These are phyloP conservation scores for Eupithecia pulchellata DNA, from an alignment of 2,888 invertebrate species.

Conservation along the genomic window DNA sequence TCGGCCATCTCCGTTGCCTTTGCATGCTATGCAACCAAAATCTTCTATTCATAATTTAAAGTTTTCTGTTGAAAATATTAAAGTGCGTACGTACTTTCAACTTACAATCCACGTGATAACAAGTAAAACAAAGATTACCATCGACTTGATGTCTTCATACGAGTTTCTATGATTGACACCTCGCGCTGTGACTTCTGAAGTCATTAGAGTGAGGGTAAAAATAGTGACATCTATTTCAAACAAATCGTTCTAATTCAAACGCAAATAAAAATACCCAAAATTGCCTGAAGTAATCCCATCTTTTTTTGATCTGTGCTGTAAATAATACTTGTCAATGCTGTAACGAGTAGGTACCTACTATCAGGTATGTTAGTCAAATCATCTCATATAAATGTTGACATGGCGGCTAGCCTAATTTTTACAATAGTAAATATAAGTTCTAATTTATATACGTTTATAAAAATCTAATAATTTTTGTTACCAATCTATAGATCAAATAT, in stretches of 20 bases:
- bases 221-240: slow-evolving; percentile 55
- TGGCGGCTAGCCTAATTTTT: too few relatives aligned
- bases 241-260: slow-evolving; percentile 42
- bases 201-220: slow-evolving; percentile 52
- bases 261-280: slow-evolving; percentile 49
- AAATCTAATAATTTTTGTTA: too few relatives aligned
- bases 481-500: too few relatives aligned
- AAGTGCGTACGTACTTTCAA: slow-evolving; percentile 5
- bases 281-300: not conserved
- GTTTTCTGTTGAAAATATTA: not conserved
- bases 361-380: not conserved
- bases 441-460: too few relatives aligned
- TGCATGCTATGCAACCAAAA: not conserved
- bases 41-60: not conserved
- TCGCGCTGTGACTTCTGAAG: slow-evolving; percentile 44
- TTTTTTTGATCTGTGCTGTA: not conserved
- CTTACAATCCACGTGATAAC: not conserved
- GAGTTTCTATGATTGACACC: slow-evolving; percentile 42
- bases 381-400: too few relatives aligned
- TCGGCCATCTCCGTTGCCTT: too few relatives aligned
- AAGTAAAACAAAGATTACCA: slow-evolving; percentile 10
- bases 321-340: not conserved
- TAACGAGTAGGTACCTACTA: too few relatives aligned
- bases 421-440: too few relatives aligned
- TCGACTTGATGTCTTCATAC: slow-evolving; percentile 30